Evolutionary conservation across 2,113 vertebrate species (phyloP).

Genomic region (Desmodus rotundus): DNA sequence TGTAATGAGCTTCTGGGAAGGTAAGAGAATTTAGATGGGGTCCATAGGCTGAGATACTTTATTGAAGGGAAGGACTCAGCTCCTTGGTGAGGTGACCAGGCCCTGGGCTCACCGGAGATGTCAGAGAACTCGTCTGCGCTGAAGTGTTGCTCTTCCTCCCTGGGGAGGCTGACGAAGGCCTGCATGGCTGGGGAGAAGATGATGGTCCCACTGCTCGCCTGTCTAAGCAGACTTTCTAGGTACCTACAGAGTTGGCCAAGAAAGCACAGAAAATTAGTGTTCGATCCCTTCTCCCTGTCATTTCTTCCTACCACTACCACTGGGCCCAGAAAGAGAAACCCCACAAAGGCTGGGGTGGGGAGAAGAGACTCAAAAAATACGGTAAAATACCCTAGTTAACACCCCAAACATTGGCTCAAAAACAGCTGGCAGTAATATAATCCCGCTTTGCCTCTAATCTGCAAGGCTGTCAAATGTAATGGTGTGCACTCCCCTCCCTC

Average conservation of each 20-base stretch:
- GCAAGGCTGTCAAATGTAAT: background rate
- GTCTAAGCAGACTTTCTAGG: constrained; percentile 91
- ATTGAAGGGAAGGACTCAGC: background rate
- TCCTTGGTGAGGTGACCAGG: background rate
- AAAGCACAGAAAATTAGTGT: background rate
- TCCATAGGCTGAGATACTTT: background rate
- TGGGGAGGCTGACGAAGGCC: constrained; percentile 85
- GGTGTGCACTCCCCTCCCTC: background rate
- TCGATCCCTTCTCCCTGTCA: background rate
- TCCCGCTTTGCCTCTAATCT: background rate
- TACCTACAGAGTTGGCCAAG: constrained; percentile 81
- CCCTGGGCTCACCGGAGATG: constrained; percentile 75
- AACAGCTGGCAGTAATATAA: background rate
- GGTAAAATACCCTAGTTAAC: background rate
- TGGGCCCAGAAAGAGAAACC: background rate
- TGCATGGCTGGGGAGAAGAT: constrained; percentile 87
- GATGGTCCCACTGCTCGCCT: constrained; percentile 89
- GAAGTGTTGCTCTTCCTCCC: constrained; percentile 82
- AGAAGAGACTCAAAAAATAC: background rate
- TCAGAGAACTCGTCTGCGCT: constrained; percentile 93
- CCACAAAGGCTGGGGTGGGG: background rate
- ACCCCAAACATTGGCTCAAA: background rate
- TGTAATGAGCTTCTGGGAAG: background rate
- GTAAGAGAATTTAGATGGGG: background rate
- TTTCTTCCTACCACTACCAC: background rate